Evolutionary conservation across 2,113 vertebrate species (phyloP), one percentile per base, ranked within the genome.

Genomic region (Myrmophylax atrothorax): DNA sequence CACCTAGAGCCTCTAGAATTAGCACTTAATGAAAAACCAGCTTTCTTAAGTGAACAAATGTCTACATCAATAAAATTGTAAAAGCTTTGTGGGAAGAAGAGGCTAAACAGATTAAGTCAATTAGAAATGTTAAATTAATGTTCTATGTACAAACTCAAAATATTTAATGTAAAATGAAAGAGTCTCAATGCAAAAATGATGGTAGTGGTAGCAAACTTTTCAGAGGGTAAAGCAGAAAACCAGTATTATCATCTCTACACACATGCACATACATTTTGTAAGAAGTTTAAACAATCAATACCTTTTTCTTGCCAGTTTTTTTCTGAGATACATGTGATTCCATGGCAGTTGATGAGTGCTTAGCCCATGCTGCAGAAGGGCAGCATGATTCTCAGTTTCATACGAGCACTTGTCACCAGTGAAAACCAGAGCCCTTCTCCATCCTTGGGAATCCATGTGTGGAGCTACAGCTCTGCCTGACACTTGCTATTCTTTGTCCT

Each of bases 41-140:
- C 44, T 92, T 93, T 83, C 25, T 84, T 72, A 81, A 78, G 25
- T 81, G 80, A 89, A 70, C 18, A 81, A 93, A 91, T 81, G 35
- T 80, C 55, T 59, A 50, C 50, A 62, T 73, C 55, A 84, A 28
- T 89, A 93, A 89, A 92, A 90, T 22, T 84, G 89, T 19, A 74
- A 70, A 84, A 89, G 55, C 35, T 35, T 89, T 84, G 16, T 74
- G 62, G 70, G 40, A 92, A 81, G 53, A 67, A 62, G 52, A 42
- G 46, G 19, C 63, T 52, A 50, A 90, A 44, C 37, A 31, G 58
- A 55, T 10, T 64, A 85, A 87, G 33, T 72, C 18, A 70, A 20
- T 35, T 85, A n/a, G 16, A 96, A 38, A 42, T 90, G 55, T 83
- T 86, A 77, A 80, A 92, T 85, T 73, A 90, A 35, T 38, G 24